Conservation (phyloP, 2,888 invertebrate species). For the Drosophila robusta region DNA sequence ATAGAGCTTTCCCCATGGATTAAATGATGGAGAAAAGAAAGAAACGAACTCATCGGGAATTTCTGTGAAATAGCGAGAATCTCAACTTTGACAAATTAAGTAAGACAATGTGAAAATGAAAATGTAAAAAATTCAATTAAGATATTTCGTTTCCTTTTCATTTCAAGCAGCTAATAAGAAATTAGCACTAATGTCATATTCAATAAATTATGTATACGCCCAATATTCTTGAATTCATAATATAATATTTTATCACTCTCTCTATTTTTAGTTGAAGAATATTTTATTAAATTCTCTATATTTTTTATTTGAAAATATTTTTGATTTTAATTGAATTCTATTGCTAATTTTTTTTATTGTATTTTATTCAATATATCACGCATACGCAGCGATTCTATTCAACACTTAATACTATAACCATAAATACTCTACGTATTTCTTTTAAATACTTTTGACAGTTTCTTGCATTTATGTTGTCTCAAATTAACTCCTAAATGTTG, state of each 20-base stretch:
- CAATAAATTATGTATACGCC: slow-evolving; percentile 10
- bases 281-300: background rate
- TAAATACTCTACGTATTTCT: background rate
- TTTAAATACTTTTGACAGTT: slow-evolving; percentile 11
- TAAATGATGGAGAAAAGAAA: background rate
- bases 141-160: too few species aligned
- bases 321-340: background rate
- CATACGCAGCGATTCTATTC: slow-evolving; percentile 24
- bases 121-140: too few species aligned
- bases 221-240: background rate
- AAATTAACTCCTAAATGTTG: slow-evolving; percentile 29
- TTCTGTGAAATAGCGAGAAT: background rate
- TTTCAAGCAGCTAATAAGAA: background rate
- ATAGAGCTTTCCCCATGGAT: slow-evolving; percentile 1
- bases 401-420: background rate
- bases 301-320: background rate
- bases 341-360: background rate
- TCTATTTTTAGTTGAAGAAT: background rate
- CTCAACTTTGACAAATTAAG: background rate
- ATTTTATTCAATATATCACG: slow-evolving; percentile 6
- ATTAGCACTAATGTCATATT: background rate
- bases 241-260: too few species aligned
- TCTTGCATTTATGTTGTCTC: slow-evolving; percentile 16
- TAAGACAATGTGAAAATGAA: background rate
- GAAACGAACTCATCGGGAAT: background rate